Percentiles rank a stretch among this genome's conserved stretches.
These are phyloP conservation scores for Eustalomyia histrio DNA, from an alignment of 2,888 invertebrate genomes.

Conservation along the genomic window DNA sequence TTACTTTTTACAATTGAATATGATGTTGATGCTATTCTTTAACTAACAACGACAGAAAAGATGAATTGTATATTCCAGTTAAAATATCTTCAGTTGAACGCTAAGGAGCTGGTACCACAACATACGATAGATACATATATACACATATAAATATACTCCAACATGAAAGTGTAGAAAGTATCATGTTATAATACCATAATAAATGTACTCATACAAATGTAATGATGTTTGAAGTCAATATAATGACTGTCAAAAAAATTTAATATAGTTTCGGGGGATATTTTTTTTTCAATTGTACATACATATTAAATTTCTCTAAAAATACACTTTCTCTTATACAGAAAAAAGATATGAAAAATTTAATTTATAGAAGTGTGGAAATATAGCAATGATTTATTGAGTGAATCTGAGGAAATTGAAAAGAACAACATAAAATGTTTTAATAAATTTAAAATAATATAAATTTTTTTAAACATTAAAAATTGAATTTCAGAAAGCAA, in stretches of 20 bases:
- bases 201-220: slow-evolving; percentile 37
- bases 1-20: slow-evolving; percentile 41
- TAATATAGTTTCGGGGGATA: slow-evolving; percentile 43
- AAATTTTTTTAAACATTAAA: no score
- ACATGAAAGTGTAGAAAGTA: slow-evolving; percentile 38
- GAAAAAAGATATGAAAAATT: not conserved
- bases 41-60: slow-evolving; percentile 35
- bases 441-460: not conserved
- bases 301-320: slow-evolving; percentile 6
- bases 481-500: no score
- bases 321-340: slow-evolving; percentile 55
- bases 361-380: not conserved
- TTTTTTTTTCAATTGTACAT: slow-evolving; percentile 20
- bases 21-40: slow-evolving; percentile 18
- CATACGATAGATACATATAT: not conserved
- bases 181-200: slow-evolving; percentile 19
- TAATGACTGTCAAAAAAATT: slow-evolving; percentile 48
- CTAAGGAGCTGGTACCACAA: not conserved
- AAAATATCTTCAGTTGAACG: not conserved
- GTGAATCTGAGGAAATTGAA: not conserved
- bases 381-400: slow-evolving; percentile 37
- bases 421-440: not conserved
- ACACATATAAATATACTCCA: not conserved
- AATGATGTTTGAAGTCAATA: slow-evolving; percentile 56
- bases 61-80: slow-evolving; percentile 28